phyloP scores from a whole-genome alignment of 2,113 vertebrate genomes.

The Rhea americana region DNA sequence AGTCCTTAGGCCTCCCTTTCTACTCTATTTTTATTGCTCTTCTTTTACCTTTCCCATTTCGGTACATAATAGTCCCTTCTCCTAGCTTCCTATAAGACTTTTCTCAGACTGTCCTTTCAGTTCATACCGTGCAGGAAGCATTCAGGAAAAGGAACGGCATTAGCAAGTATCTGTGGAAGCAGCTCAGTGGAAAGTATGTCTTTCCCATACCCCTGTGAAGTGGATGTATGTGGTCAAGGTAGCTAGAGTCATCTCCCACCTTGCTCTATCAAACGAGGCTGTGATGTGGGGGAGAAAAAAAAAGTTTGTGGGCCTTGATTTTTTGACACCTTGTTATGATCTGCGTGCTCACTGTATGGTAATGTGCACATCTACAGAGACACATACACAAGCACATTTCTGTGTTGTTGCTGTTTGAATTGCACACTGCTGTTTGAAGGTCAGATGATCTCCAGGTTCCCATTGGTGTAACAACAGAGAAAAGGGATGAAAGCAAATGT shows the following conservation, averaged over 20 bases:
- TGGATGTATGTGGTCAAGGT: neutral
- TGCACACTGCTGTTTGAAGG: neutral
- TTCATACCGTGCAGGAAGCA: neutral
- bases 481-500: neutral
- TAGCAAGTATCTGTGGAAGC: neutral
- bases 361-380: accelerated
- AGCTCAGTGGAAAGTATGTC: neutral
- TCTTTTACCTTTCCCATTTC: neutral
- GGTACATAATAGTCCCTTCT: neutral
- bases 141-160: neutral
- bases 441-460: neutral
- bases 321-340: neutral
- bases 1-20: neutral
- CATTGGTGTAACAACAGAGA: neutral
- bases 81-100: neutral
- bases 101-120: neutral
- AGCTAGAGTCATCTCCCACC: neutral
- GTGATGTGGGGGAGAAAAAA: accelerated
- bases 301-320: neutral
- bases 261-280: neutral
- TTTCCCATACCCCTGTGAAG: neutral
- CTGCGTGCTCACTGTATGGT: neutral
- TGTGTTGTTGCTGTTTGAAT: neutral
- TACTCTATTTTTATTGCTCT: neutral
- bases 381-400: accelerated